Evolutionary conservation across 2,888 invertebrate genomes (phyloP), one percentile per base, ranked within the genome.

Genomic region (Diaperis boleti): DNA sequence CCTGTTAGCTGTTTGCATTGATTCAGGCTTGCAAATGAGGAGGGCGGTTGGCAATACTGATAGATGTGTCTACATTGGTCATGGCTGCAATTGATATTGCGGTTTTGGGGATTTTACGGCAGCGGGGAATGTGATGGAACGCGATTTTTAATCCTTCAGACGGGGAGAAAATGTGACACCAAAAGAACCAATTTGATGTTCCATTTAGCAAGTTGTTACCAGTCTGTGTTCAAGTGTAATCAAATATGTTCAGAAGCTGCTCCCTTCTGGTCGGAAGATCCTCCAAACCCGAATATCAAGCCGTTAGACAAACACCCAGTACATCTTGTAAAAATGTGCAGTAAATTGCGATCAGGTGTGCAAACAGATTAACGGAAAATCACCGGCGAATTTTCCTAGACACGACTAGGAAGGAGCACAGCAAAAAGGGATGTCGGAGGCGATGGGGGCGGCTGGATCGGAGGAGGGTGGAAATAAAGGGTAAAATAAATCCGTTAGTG

Each of bases 401-500:
- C 63, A 63, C 59, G 63, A 35, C 15, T 54, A 59, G 44, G n/a
- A n/a, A n/a, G n/a, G n/a, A n/a, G n/a, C n/a, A n/a, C 22, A 47
- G 39, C 35, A 41, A 54, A 63, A 20, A 37, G 41, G 44, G 57
- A 59, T 3, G 45, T 6, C 7, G 20, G 29, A 20, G 17, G 11
- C n/a, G 29, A 26, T 17, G n/a, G 39, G 37, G 22, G 42, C n/a
- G 5, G 31, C 37, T 17, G 11, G 29, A 29, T 14, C 17, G 31
- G 31, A 35, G 15, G 50, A 64, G 65, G 67, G 69, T 67, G 66
- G 57, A 63, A 70, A 69, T 67, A 67, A 73, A 69, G 68, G 69
- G 69, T 65, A 75, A 74, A 79, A 79, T 78, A 79, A 80, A 80
- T 80, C 79, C 76, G 74, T 76, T 74, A 74, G 76, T 74, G 70